These are phyloP conservation scores for Cryptomyrus ogoouensis DNA, from an alignment of 2,113 vertebrate genomes.

Conservation along the genomic window DNA sequence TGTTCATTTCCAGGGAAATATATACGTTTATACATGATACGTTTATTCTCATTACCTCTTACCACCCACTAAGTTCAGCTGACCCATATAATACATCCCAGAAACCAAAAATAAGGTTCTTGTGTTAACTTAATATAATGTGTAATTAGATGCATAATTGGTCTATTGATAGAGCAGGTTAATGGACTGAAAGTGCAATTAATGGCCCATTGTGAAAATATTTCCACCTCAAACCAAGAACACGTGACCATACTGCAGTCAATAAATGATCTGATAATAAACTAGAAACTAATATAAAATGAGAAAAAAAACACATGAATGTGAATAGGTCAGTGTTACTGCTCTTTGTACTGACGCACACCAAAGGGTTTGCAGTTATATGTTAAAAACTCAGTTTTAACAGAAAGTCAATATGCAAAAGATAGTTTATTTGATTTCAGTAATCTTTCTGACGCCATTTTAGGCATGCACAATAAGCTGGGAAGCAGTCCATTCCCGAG, in stretches of 20 bases:
- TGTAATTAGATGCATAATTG: background rate
- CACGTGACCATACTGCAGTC: background rate
- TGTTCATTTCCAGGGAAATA: background rate
- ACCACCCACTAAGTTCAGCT: background rate
- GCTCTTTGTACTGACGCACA: background rate
- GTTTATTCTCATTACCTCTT: background rate
- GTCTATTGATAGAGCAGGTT: background rate
- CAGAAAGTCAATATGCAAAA: background rate
- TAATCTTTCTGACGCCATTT: background rate
- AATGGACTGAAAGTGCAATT: background rate
- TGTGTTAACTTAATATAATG: background rate
- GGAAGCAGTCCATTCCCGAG: background rate
- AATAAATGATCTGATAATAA: background rate
- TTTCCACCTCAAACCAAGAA: background rate
- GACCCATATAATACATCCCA: background rate
- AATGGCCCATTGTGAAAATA: background rate
- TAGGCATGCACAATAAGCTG: background rate
- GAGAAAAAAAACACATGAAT: background rate
- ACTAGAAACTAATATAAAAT: background rate
- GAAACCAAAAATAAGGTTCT: background rate
- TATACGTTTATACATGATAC: too few species aligned
- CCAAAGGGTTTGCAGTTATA: background rate
- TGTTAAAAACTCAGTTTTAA: background rate
- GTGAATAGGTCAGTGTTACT: background rate
- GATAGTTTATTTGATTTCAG: background rate